These are phyloP conservation scores for Sebastes iracundus DNA, from an alignment of 2,797 vertebrate genomes.

Conservation along the genomic window DNA sequence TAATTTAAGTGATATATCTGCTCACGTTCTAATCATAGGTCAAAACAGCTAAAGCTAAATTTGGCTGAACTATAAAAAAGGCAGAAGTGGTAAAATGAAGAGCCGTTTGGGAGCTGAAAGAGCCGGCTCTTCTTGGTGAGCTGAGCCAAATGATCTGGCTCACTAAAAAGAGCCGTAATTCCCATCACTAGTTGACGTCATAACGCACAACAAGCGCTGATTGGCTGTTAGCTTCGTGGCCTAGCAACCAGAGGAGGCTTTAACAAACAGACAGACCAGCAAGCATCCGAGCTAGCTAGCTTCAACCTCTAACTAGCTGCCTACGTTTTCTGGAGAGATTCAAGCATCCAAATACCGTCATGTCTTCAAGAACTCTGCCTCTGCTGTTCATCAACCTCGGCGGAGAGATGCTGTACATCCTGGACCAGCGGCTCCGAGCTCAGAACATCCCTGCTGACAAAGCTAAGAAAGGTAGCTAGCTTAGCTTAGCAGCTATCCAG, in stretches of 20 bases:
- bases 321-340: neutral
- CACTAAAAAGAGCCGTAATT: rapidly evolving
- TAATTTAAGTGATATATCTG: no score
- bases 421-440: conserved; percentile 95
- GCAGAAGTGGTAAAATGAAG: no score
- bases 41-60: no score
- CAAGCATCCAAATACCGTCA: conserved; percentile 37
- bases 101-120: no score
- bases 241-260: conserved; percentile 84
- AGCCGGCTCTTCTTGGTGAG: no score
- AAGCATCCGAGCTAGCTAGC: conserved; percentile 32
- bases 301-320: neutral
- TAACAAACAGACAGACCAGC: conserved; percentile 47
- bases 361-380: conserved; percentile 92
- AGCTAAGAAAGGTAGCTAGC: conserved; percentile 92
- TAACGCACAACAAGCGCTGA: conserved; percentile 39
- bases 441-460: conserved; percentile 96
- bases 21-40: no score
- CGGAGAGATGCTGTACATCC: conserved; percentile 98
- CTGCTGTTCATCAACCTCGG: conserved; percentile 97
- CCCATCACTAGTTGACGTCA: neutral
- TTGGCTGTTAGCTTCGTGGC: conserved; percentile 80
- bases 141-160: rapidly evolving
- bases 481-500: conserved; percentile 42
- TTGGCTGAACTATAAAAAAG: no score